These are phyloP conservation scores for Crocodylus rhombifer DNA, from an alignment of 2,797 vertebrate species.

Conservation along the genomic window DNA sequence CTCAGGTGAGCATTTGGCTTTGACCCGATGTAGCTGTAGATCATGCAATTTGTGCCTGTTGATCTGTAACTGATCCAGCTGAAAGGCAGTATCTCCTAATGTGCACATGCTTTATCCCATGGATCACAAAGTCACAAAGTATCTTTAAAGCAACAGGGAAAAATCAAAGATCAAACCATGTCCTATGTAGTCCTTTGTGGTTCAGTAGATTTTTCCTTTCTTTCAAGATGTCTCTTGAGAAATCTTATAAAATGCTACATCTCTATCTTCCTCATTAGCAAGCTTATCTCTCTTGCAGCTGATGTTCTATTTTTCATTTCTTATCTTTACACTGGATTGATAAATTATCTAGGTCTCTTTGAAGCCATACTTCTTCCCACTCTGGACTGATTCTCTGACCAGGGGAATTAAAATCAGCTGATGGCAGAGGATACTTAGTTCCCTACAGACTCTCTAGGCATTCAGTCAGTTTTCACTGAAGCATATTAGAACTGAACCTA, in stretches of 20 bases:
- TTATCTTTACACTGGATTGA: rapidly evolving
- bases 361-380: neutral
- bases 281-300: neutral
- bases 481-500: neutral
- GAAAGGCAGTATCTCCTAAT: neutral
- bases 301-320: neutral
- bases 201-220: neutral
- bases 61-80: neutral
- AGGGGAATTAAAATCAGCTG: too few relatives aligned
- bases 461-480: neutral
- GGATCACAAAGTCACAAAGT: neutral
- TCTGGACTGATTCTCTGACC: neutral
- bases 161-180: neutral
- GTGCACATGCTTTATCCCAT: neutral
- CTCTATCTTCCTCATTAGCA: neutral
- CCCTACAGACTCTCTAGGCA: neutral
- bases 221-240: neutral
- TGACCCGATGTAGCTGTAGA: neutral
- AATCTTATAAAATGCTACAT: neutral
- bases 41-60: rapidly evolving
- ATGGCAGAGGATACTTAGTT: neutral
- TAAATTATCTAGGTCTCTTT: neutral
- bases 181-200: neutral
- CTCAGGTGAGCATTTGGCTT: too few relatives aligned
- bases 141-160: neutral